Percentiles rank a stretch among this genome's conserved stretches.
Evolutionary conservation across 2,113 vertebrate genomes (phyloP).

Genomic region (Hemibates koningsi): DNA sequence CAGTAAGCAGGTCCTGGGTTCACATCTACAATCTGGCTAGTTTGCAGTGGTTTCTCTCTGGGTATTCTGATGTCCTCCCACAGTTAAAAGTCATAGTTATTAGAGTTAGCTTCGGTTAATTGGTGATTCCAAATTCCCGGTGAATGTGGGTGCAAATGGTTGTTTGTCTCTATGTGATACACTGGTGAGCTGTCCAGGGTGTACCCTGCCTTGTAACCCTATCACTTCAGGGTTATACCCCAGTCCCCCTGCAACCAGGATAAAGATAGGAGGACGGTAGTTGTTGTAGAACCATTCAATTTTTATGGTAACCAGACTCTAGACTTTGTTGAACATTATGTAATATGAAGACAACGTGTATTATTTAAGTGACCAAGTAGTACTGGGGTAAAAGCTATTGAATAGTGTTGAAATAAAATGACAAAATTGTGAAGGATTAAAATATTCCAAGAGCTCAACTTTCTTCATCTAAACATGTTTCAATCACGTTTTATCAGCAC

Average conservation of each 20-base stretch:
- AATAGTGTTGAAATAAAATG: background rate
- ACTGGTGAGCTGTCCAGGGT: background rate
- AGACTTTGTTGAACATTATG: background rate
- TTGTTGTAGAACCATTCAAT: background rate
- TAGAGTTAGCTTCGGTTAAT: background rate
- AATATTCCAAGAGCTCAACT: background rate
- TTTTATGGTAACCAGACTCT: background rate
- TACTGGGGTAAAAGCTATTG: background rate
- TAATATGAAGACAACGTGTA: background rate
- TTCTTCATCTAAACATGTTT: background rate
- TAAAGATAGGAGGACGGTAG: background rate
- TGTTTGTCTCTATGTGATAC: background rate
- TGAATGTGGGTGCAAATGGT: background rate
- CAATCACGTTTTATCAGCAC: background rate
- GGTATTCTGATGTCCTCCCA: accelerated
- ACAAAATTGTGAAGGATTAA: background rate
- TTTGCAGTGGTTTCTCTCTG: background rate
- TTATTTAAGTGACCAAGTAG: background rate
- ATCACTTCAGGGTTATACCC: accelerated
- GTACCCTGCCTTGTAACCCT: background rate
- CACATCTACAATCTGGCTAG: background rate
- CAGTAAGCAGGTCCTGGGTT: background rate
- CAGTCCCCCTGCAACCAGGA: background rate
- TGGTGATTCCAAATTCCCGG: background rate
- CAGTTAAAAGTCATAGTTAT: background rate